Base-by-base conservation (phyloP, 2,888 invertebrate genomes). In the Rugalucina vietnamica region DNA sequence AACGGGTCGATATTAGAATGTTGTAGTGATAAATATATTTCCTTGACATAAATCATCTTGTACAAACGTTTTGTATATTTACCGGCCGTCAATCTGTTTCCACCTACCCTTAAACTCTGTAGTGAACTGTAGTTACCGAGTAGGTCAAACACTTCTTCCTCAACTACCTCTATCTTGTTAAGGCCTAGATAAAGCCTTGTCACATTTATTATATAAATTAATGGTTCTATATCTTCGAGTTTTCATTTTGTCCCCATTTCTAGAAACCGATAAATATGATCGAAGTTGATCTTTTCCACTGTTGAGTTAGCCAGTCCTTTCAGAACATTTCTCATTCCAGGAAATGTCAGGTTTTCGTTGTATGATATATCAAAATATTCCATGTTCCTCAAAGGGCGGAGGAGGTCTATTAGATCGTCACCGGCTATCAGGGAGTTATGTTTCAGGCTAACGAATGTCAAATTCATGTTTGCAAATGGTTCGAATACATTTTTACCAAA, bases 81-180 rank as follows among this genome's bases (percentile, higher is more conserved):
- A 24, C 80, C 85, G 65, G 34, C 60, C 8, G 78, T 60, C 10
- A 87, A 50, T 49, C 87, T 73, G 32, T 87, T 87, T 32, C 87
- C 85, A 29, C 81, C 36, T 3, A 87, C 49, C 32, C 81, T 78
- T 14, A 85, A 18, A 21, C 29, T 34, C 21, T 24, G 49, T 10
- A 85, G 18, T 2, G 81, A 39, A 8, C 12, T 27, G 5, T 84
- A 84, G 14, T 81, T 54, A 12, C 24, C 14, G 12, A 36, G 0
- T 5, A 70, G 60, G 4, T 50, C 21, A 4, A 85, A 77, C 14
- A 85, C 57, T 14, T 32, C 24, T 39, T 70, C 69, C 18, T 83
- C 81, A 49, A 87, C 69, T 21, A 87, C 76, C 73, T 87, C 87
- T 43, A 87, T 69, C 27, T 87, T 87, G 49, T 87, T 87, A 21